Conservation (phyloP, 2,797 vertebrate species). For the Echiichthys vipera region DNA sequence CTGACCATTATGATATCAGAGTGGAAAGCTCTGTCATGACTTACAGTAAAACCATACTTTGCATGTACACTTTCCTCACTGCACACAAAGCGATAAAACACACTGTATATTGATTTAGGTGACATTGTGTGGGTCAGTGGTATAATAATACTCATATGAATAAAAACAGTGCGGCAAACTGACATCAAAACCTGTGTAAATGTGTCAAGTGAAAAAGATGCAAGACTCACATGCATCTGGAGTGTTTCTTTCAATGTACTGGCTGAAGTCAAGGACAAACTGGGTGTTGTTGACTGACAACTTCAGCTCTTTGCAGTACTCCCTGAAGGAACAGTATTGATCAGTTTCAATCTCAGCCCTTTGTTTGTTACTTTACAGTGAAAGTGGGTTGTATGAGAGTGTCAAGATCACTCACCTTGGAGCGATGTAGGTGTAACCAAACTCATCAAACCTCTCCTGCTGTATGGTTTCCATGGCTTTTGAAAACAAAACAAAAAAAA, state of each 20-base stretch:
- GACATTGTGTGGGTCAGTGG: constrained; percentile 5
- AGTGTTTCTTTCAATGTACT: constrained; percentile 91
- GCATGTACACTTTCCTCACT: not conserved
- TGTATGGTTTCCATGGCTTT: constrained; percentile 92
- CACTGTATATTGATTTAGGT: constrained; percentile 8
- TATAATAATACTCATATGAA: not conserved
- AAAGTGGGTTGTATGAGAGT: not conserved
- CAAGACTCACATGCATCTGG: constrained; percentile 82
- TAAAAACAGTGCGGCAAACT: not conserved
- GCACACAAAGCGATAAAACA: constrained; percentile 17
- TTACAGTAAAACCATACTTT: constrained; percentile 29
- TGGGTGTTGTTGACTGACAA: constrained; percentile 93
- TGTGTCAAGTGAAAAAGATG: constrained; percentile 28
- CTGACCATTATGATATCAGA: constrained; percentile 48
- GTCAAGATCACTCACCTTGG: constrained; percentile 88
- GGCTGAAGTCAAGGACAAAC: constrained; percentile 93
- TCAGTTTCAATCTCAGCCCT: constrained; percentile 25
- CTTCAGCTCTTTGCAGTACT: constrained; percentile 94
- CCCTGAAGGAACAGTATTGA: constrained; percentile 82
- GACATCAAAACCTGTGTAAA: constrained; percentile 17
- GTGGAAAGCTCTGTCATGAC: constrained; percentile 42
- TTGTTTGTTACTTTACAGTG: not conserved
- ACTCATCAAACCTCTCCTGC: constrained; percentile 90
- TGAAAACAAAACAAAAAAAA: constrained; percentile 62
- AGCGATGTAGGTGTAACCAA: constrained; percentile 93